A percentile compares a stretch with the other conserved stretches of the same genome.
phyloP scores from a whole-genome alignment of 2,888 invertebrate genomes.

The Pammene fasciana region DNA sequence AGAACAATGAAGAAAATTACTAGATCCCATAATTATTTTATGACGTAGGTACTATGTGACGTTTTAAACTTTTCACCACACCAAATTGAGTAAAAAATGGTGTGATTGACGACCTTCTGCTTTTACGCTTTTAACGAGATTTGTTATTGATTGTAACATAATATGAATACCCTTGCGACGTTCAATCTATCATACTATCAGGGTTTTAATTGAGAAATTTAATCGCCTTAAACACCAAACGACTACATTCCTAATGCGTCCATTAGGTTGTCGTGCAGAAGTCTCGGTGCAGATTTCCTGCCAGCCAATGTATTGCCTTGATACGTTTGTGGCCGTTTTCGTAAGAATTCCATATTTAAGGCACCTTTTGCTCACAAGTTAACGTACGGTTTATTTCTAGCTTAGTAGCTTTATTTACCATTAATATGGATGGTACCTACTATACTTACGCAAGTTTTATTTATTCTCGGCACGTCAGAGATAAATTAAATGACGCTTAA shows the following conservation, averaged over 20 bases:
- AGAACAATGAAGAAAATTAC: too few relatives aligned
- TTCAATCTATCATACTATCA: conserved; percentile 19
- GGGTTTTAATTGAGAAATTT: conserved; percentile 25
- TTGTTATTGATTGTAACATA: conserved; percentile 50
- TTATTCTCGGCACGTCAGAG: conserved; percentile 28
- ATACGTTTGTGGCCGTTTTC: too few relatives aligned
- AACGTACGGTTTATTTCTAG: too few relatives aligned
- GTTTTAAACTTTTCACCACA: too few relatives aligned
- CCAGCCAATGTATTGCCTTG: neutral
- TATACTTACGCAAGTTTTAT: conserved; percentile 2
- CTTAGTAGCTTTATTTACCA: too few relatives aligned
- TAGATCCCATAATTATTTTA: too few relatives aligned
- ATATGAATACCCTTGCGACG: conserved; percentile 36
- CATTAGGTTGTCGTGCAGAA: conserved; percentile 17
- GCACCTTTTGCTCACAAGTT: too few relatives aligned
- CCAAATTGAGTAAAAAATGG: conserved; percentile 51
- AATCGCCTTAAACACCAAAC: conserved; percentile 4
- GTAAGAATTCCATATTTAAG: too few relatives aligned
- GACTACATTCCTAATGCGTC: conserved; percentile 26
- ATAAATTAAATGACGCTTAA: conserved; percentile 41
- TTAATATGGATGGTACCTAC: neutral
- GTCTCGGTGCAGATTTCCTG: neutral
- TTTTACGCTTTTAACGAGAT: conserved; percentile 42
- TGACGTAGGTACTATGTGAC: too few relatives aligned
- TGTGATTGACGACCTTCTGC: conserved; percentile 53